phyloP scores from a whole-genome alignment of 1,140 invertebrate genomes.

The Galleria mellonella region DNA sequence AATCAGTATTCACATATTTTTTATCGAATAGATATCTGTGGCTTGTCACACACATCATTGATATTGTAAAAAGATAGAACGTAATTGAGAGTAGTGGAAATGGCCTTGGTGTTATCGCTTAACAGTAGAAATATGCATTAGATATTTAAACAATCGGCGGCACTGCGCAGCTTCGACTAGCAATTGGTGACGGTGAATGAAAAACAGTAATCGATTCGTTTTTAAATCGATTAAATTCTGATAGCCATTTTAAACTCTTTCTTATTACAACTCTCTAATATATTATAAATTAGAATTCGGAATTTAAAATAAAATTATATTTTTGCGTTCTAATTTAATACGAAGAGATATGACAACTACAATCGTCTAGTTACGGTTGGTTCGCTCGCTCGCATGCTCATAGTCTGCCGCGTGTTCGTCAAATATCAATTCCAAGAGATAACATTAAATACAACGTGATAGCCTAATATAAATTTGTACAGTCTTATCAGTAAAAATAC shows the following conservation, averaged over 20 bases:
- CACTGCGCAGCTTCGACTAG: no score
- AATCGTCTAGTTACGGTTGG: no score
- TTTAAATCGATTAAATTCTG: not conserved
- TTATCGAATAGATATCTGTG: not conserved
- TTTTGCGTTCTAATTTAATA: no score
- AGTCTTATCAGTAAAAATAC: conserved; percentile 61
- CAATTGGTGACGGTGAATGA: conserved; percentile 6
- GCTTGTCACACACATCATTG: not conserved
- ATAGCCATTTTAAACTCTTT: no score
- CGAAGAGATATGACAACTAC: no score
- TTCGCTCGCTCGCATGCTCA: no score
- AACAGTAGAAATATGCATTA: conserved; percentile 26
- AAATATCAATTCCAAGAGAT: conserved; percentile 54
- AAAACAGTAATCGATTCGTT: not conserved
- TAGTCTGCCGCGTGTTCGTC: conserved; percentile 29
- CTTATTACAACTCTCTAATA: no score
- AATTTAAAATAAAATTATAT: no score
- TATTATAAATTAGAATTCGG: no score
- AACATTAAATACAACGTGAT: conserved; percentile 56
- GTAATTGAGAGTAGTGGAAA: conserved; percentile 25
- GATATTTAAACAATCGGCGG: conserved; percentile 28
- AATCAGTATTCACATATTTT: not conserved
- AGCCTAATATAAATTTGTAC: conserved; percentile 69
- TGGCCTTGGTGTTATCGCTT: conserved; percentile 56
- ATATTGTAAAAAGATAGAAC: conserved; percentile 1